Conservation (phyloP, 1,140 invertebrate genomes). For the Bombus turneri region DNA sequence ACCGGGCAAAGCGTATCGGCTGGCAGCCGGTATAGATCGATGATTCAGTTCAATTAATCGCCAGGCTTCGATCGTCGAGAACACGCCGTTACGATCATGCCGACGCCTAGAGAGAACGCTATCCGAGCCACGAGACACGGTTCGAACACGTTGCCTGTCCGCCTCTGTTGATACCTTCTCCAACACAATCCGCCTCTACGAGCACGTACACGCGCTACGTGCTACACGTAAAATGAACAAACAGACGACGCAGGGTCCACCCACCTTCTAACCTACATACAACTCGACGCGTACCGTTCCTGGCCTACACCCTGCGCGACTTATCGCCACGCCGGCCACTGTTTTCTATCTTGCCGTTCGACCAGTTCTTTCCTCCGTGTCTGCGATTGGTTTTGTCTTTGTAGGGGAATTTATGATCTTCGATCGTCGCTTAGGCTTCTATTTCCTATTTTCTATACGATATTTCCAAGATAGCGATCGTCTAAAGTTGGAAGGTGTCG, state of each 20-base stretch:
- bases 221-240: slow-evolving; percentile 34
- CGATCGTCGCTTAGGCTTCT: neutral
- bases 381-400: neutral
- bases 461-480: too few species aligned
- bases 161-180: neutral
- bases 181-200: slow-evolving; percentile 10
- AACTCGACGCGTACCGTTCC: slow-evolving; percentile 60
- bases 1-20: slow-evolving; percentile 33
- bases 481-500: too few species aligned
- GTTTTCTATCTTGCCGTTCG: slow-evolving; percentile 3
- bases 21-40: slow-evolving; percentile 44
- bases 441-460: neutral
- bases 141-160: neutral
- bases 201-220: neutral
- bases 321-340: slow-evolving; percentile 34
- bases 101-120: slow-evolving; percentile 27
- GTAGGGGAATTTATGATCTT: neutral
- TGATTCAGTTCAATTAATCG: slow-evolving; percentile 63
- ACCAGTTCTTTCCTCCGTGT: slow-evolving; percentile 18
- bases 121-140: slow-evolving; percentile 12
- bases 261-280: slow-evolving; percentile 73
- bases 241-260: slow-evolving; percentile 59
- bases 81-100: slow-evolving; percentile 35
- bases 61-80: slow-evolving; percentile 27
- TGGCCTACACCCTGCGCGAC: slow-evolving; percentile 32